A percentile compares a stretch with the other conserved stretches of the same genome.
These are phyloP conservation scores for Diglossa cyanea DNA, from an alignment of 2,797 vertebrate species.

Conservation along the genomic window DNA sequence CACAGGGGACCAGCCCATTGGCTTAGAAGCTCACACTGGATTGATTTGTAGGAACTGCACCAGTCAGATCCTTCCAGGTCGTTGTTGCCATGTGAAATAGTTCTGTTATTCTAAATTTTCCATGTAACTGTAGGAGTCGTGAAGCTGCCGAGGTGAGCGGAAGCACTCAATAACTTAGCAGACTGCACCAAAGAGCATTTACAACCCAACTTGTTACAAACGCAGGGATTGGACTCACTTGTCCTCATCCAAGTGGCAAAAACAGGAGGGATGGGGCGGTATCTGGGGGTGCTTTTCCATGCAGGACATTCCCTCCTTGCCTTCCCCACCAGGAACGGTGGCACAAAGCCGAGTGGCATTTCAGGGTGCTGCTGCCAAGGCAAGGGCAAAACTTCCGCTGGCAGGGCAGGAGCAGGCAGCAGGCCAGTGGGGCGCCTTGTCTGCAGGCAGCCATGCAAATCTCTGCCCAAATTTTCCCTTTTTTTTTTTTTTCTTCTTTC, in stretches of 20 bases:
- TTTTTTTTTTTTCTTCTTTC: background rate
- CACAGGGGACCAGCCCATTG: background rate
- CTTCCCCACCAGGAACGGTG: fast-evolving
- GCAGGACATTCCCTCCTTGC: background rate
- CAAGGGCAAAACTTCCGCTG: background rate
- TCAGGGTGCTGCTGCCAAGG: background rate
- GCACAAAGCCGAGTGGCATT: background rate
- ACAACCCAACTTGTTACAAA: fast-evolving
- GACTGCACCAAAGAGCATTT: background rate
- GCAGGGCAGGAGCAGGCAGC: conserved; percentile 2
- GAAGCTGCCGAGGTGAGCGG: background rate
- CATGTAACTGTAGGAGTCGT: background rate
- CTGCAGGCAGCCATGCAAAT: background rate
- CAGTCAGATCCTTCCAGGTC: background rate
- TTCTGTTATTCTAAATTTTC: background rate
- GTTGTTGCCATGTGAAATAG: background rate
- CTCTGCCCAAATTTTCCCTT: background rate
- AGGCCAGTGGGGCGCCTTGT: background rate
- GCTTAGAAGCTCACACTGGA: background rate
- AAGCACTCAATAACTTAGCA: background rate
- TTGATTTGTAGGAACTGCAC: background rate
- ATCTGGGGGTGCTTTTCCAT: background rate
- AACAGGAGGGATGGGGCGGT: fast-evolving
- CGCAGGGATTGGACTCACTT: fast-evolving
- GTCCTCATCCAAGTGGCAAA: background rate